These are phyloP conservation scores for Mantis religiosa DNA, from an alignment of 2,888 invertebrate genomes.

Conservation along the genomic window DNA sequence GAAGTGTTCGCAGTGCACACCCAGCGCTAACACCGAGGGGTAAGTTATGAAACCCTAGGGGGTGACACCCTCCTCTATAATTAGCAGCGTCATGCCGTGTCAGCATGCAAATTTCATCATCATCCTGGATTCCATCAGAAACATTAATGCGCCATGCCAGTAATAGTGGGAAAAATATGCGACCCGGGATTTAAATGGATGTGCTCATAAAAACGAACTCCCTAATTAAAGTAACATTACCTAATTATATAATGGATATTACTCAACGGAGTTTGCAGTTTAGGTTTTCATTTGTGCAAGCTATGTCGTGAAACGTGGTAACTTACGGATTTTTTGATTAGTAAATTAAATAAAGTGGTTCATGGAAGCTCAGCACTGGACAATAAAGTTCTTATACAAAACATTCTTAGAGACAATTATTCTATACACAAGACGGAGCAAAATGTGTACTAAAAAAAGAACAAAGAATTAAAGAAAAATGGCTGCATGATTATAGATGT, in stretches of 20 bases:
- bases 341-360: too few species aligned
- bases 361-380: too few species aligned
- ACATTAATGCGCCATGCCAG: neutral
- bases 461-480: too few species aligned
- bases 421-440: too few species aligned
- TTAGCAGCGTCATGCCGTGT: neutral
- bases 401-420: too few species aligned
- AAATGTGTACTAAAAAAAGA: too few species aligned
- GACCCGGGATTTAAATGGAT: neutral
- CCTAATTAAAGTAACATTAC: neutral
- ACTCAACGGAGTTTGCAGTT: neutral
- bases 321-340: too few species aligned
- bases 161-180: neutral
- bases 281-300: neutral
- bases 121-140: neutral
- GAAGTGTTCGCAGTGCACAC: neutral
- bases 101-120: neutral
- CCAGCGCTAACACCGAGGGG: neutral
- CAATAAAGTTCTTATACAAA: too few species aligned
- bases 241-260: neutral
- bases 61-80: neutral
- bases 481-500: too few species aligned
- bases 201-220: neutral
- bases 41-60: neutral
- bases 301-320: too few species aligned